A percentile compares a stretch with the other conserved stretches of the same genome.
Conservation (phyloP, 2,888 invertebrate genomes). For the Rhorus exstirpatorius region DNA sequence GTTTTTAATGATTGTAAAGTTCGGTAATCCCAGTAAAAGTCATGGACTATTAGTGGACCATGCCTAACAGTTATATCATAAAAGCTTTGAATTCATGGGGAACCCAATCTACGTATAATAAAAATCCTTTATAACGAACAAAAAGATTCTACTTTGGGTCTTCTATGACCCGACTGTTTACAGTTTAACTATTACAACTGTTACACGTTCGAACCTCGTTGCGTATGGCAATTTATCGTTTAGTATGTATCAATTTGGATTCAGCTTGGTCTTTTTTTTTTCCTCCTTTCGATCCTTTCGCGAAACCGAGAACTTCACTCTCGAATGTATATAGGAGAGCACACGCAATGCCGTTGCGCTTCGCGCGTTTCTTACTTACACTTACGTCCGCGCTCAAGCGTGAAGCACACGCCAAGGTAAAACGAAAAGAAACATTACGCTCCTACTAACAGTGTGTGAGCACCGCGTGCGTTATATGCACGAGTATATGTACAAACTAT, state of each 20-base stretch:
- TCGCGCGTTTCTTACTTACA: constrained; percentile 70
- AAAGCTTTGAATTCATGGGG: neutral
- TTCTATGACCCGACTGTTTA: neutral
- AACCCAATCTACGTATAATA: neutral
- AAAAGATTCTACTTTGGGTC: neutral
- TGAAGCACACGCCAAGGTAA: constrained; percentile 69
- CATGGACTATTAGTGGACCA: too few species aligned
- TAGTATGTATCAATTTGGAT: constrained; percentile 21
- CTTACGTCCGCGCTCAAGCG: constrained; percentile 72
- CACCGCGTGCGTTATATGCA: constrained; percentile 23
- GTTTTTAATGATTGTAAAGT: neutral
- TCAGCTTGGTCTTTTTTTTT: constrained; percentile 5
- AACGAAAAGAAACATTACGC: constrained; percentile 66
- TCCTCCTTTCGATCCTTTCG: constrained; percentile 3
- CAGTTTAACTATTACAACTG: too few species aligned
- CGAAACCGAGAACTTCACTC: constrained; percentile 53
- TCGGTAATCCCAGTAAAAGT: too few species aligned
- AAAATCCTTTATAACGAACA: constrained; percentile 1
- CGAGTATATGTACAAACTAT: constrained; percentile 24
- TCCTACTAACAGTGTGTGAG: constrained; percentile 53
- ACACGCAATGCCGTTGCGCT: constrained; percentile 63
- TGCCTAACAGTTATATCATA: too few species aligned
- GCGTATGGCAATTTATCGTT: constrained; percentile 15
- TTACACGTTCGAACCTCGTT: constrained; percentile 10
- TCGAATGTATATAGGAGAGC: constrained; percentile 53